Conservation (phyloP, 2,888 invertebrate species). For the Cryptophagus acutangulus region DNA sequence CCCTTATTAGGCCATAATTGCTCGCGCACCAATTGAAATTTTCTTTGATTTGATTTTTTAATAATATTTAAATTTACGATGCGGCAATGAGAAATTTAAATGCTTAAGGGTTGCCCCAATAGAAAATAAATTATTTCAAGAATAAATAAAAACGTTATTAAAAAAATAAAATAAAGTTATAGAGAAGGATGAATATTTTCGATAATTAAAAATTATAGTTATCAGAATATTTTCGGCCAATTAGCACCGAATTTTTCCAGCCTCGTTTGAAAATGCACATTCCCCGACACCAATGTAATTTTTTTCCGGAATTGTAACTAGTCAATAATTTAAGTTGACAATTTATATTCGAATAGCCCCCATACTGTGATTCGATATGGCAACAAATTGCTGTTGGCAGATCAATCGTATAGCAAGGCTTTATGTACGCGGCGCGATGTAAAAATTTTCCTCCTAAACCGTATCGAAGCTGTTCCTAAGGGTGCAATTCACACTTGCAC, state of each 20-base stretch:
- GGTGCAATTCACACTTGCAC: conserved; percentile 25
- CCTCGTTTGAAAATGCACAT: conserved; percentile 1
- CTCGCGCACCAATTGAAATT: too few relatives aligned
- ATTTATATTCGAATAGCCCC: conserved; percentile 34
- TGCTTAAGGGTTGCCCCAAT: too few relatives aligned
- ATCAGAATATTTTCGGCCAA: too few relatives aligned
- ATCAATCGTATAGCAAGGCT: conserved; percentile 41
- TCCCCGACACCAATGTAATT: conserved; percentile 10
- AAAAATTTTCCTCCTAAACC: conserved; percentile 31
- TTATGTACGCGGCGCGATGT: conserved; percentile 27
- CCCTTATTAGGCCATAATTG: too few relatives aligned
- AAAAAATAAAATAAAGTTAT: too few relatives aligned
- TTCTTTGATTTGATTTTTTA: background rate
- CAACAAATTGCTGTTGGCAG: conserved; percentile 44
- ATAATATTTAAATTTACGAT: too few relatives aligned
- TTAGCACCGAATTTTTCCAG: background rate
- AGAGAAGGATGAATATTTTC: too few relatives aligned
- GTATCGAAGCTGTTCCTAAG: conserved; percentile 28
- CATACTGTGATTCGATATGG: conserved; percentile 40
- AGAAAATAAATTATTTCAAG: too few relatives aligned
- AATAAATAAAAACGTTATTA: too few relatives aligned
- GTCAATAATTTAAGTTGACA: conserved; percentile 34
- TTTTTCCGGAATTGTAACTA: too few relatives aligned
- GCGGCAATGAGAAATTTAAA: too few relatives aligned
- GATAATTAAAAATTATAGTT: too few relatives aligned